Percentiles rank a stretch among this genome's conserved stretches.
Conservation (phyloP, 2,113 vertebrate genomes). For the Paracanthobrama guichenoti region DNA sequence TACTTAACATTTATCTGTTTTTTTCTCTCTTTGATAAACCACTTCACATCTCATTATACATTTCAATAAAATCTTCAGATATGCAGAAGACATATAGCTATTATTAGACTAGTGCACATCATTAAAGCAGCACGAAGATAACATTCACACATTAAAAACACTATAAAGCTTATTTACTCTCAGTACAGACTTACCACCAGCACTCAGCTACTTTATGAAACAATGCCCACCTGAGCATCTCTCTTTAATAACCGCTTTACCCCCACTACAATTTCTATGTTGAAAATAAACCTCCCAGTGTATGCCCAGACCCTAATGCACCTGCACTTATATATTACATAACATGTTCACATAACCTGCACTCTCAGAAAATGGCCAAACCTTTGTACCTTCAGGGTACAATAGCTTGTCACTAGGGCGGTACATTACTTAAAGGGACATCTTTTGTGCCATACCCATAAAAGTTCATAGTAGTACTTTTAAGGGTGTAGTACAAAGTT, state of each 20-base stretch:
- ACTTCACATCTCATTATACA: not conserved
- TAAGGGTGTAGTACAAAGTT: no score
- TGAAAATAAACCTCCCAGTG: not conserved
- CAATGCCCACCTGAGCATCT: not conserved
- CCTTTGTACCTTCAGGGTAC: no score
- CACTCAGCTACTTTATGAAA: not conserved
- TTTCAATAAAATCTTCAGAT: not conserved
- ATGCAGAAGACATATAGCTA: not conserved
- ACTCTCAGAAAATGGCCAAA: no score
- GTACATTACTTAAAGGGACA: no score
- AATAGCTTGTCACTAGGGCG: no score
- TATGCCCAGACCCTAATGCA: not conserved
- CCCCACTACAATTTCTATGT: not conserved
- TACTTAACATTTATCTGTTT: not conserved
- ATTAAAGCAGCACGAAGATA: not conserved
- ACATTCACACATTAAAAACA: not conserved
- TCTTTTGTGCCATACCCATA: no score
- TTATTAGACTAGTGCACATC: not conserved
- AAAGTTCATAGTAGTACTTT: no score
- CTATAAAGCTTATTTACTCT: not conserved
- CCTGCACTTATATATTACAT: not conserved
- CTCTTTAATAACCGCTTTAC: not conserved
- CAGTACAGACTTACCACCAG: not conserved
- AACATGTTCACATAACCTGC: not conserved
- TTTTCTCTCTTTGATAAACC: not conserved